A percentile compares a stretch with the other conserved stretches of the same genome.
Evolutionary conservation across 2,888 invertebrate species (phyloP).

Genomic region (Polyploca ridens): DNA sequence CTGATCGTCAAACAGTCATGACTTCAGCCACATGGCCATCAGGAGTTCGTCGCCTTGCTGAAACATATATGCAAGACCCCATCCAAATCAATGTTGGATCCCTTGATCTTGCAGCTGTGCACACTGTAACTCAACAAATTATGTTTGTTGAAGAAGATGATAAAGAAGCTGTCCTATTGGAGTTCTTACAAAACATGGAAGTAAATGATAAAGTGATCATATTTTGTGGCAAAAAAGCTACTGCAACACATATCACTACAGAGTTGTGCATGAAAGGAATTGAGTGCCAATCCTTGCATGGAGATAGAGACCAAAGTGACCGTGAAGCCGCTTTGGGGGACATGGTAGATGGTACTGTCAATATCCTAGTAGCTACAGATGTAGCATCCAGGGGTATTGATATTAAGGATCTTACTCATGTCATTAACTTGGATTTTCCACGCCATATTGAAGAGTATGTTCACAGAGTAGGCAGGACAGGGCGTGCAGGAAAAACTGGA

Average conservation of each 20-base stretch:
- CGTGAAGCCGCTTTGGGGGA: conserved; percentile 93
- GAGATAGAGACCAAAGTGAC: conserved; percentile 92
- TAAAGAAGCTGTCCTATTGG: conserved; percentile 87
- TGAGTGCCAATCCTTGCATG: conserved; percentile 93
- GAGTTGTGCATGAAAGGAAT: conserved; percentile 90
- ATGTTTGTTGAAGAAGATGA: conserved; percentile 88
- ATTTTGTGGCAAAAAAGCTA: conserved; percentile 94
- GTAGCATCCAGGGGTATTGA: conserved; percentile 97
- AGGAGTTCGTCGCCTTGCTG: conserved; percentile 93
- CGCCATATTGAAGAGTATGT: conserved; percentile 98
- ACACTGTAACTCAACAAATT: conserved; percentile 93
- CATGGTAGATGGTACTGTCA: conserved; percentile 90
- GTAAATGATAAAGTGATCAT: conserved; percentile 93
- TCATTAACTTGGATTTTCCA: conserved; percentile 97
- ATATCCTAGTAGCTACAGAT: conserved; percentile 96
- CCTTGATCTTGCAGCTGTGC: conserved; percentile 94
- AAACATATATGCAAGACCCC: conserved; percentile 94
- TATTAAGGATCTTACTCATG: conserved; percentile 94
- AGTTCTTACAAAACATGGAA: conserved; percentile 89
- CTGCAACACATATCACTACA: conserved; percentile 92
- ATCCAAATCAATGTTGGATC: conserved; percentile 96
- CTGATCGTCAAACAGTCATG: conserved; percentile 98
- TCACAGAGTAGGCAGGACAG: conserved; percentile 97
- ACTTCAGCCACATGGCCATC: conserved; percentile 98
- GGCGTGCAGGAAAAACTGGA: conserved; percentile 94